These are phyloP conservation scores for Lichenostomus cassidix DNA, from an alignment of 2,113 vertebrate species.

Conservation along the genomic window DNA sequence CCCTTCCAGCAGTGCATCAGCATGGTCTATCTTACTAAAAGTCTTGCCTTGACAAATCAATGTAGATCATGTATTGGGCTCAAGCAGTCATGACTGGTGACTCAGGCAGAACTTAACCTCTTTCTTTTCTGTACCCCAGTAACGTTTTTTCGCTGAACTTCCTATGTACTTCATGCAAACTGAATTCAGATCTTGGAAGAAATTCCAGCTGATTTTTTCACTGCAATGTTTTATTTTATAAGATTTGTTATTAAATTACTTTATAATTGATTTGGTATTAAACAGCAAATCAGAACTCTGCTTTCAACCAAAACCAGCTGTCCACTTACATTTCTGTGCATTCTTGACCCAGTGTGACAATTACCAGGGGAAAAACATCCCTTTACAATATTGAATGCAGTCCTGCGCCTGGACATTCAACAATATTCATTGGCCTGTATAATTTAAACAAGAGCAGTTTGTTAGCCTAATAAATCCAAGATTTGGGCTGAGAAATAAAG, in stretches of 20 bases:
- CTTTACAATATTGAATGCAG: conserved; percentile 60
- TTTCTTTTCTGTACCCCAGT: not conserved
- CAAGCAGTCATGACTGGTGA: not conserved
- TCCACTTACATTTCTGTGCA: conserved; percentile 8
- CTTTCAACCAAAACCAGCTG: conserved; percentile 54
- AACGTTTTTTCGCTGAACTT: not conserved
- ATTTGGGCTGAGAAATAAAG: conserved; percentile 68
- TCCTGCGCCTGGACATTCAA: conserved; percentile 24
- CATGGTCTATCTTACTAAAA: not conserved
- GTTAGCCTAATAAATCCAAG: conserved; percentile 69
- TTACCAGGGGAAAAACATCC: conserved; percentile 48
- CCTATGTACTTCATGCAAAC: not conserved
- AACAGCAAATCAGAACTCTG: conserved; percentile 60
- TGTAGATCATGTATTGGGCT: not conserved
- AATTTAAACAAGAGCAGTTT: conserved; percentile 70
- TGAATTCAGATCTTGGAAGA: conserved; percentile 32
- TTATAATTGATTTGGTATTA: conserved; percentile 52
- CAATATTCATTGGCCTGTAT: conserved; percentile 57
- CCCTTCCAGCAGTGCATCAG: not conserved
- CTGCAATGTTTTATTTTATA: conserved; percentile 36
- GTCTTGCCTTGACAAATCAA: not conserved
- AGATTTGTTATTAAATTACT: conserved; percentile 56
- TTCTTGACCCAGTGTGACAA: conserved; percentile 56
- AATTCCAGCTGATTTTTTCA: conserved; percentile 13
- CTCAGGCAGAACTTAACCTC: not conserved